Percentiles rank a stretch among this genome's conserved stretches.
phyloP scores from a whole-genome alignment of 2,113 vertebrate species.

The Nibea coibor region DNA sequence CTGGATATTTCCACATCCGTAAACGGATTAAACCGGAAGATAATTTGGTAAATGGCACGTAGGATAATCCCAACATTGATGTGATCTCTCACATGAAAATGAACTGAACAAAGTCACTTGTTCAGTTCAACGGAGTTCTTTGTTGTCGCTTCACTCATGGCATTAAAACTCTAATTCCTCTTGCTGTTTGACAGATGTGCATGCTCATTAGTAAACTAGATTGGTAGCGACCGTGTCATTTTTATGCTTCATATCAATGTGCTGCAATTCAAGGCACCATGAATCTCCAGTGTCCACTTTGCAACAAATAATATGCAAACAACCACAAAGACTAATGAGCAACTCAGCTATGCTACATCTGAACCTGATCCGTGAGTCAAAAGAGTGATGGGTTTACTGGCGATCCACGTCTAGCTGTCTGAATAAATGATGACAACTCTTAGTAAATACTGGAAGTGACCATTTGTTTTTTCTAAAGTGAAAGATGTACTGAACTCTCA shows the following conservation, averaged over 20 bases:
- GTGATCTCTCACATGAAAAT: neutral
- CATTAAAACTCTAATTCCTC: slow-evolving; percentile 1
- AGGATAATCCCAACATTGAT: neutral
- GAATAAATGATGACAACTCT: neutral
- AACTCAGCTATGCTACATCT: neutral
- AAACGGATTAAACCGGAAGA: neutral
- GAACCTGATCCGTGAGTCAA: neutral
- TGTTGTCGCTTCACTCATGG: neutral
- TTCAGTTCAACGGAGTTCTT: too few relatives aligned
- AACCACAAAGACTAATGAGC: neutral
- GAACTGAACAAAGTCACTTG: neutral
- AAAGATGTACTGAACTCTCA: neutral
- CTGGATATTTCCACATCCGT: too few relatives aligned
- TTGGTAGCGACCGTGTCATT: neutral
- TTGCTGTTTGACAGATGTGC: neutral
- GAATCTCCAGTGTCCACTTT: neutral
- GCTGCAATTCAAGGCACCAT: neutral
- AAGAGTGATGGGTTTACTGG: neutral
- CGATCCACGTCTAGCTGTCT: neutral
- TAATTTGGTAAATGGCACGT: neutral
- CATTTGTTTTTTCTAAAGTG: neutral
- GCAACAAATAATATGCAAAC: neutral
- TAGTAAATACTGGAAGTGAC: neutral
- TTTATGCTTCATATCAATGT: neutral
- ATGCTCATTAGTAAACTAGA: neutral